These are phyloP conservation scores for Valencia hispanica DNA, from an alignment of 2,797 vertebrate species.

Conservation along the genomic window DNA sequence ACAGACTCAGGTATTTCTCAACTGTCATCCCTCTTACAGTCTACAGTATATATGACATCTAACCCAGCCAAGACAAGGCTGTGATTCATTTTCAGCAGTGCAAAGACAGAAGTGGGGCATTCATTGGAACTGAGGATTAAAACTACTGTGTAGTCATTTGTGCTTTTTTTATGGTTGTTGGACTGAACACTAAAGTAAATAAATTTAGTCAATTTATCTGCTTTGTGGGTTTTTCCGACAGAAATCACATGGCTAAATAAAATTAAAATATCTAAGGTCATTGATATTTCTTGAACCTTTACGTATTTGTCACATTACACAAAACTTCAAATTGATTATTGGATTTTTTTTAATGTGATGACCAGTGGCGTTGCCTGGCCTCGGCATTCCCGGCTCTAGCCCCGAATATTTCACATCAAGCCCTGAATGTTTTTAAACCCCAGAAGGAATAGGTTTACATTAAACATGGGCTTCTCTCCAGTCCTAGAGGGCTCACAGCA, in stretches of 20 bases:
- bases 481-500: too few species aligned
- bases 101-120: slow-evolving; percentile 18
- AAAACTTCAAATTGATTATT: background rate
- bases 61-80: slow-evolving; percentile 6
- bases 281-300: background rate
- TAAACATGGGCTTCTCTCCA: too few species aligned
- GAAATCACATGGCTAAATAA: slow-evolving; percentile 6
- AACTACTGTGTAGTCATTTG: background rate
- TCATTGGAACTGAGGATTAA: background rate
- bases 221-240: slow-evolving; percentile 11
- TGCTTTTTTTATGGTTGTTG: slow-evolving; percentile 18
- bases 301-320: background rate
- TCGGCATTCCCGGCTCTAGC: too few species aligned
- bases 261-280: slow-evolving; percentile 15
- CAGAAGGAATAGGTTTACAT: too few species aligned
- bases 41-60: slow-evolving; percentile 33
- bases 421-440: too few species aligned
- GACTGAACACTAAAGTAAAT: background rate
- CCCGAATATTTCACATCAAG: too few species aligned
- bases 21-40: slow-evolving; percentile 27
- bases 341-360: background rate
- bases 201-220: slow-evolving; percentile 7
- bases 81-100: slow-evolving; percentile 33
- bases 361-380: background rate
- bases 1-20: slow-evolving; percentile 43